Evolutionary conservation across 2,888 invertebrate genomes (phyloP).

Genomic region (Salticus scenicus): DNA sequence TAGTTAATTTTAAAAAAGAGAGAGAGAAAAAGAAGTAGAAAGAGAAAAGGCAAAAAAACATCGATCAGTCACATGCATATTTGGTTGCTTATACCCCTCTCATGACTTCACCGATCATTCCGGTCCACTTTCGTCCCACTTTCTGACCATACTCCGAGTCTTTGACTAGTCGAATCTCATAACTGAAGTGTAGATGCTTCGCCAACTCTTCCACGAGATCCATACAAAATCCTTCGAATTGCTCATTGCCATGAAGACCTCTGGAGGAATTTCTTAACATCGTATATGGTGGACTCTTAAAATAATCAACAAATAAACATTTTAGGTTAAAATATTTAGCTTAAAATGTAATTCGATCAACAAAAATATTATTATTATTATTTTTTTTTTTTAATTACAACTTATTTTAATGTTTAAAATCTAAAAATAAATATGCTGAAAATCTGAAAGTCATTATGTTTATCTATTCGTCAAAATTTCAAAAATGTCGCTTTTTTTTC

Average conservation of each 20-base stretch:
- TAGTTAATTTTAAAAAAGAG: too few relatives aligned
- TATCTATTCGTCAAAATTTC: too few relatives aligned
- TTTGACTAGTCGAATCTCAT: conserved; percentile 85
- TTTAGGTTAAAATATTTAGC: too few relatives aligned
- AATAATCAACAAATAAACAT: too few relatives aligned
- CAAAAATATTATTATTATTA: too few relatives aligned
- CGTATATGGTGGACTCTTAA: conserved; percentile 89
- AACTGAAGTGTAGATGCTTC: conserved; percentile 86
- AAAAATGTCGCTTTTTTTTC: too few relatives aligned
- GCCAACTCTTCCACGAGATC: conserved; percentile 90
- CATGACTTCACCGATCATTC: conserved; percentile 78
- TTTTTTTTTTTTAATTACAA: background rate
- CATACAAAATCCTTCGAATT: conserved; percentile 91
- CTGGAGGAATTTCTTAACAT: conserved; percentile 86
- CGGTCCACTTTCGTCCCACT: conserved; percentile 77
- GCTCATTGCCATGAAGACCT: conserved; percentile 86
- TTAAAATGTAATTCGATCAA: too few relatives aligned
- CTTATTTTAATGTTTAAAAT: too few relatives aligned
- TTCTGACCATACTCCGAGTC: conserved; percentile 85
- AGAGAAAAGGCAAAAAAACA: too few relatives aligned
- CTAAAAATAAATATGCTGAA: too few relatives aligned
- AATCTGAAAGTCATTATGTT: too few relatives aligned
- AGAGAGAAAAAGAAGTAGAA: too few relatives aligned
- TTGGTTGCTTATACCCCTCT: conserved; percentile 33
- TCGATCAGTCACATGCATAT: background rate